Conservation (phyloP, 2,113 vertebrate species). For the Bubalus kerabau region DNA sequence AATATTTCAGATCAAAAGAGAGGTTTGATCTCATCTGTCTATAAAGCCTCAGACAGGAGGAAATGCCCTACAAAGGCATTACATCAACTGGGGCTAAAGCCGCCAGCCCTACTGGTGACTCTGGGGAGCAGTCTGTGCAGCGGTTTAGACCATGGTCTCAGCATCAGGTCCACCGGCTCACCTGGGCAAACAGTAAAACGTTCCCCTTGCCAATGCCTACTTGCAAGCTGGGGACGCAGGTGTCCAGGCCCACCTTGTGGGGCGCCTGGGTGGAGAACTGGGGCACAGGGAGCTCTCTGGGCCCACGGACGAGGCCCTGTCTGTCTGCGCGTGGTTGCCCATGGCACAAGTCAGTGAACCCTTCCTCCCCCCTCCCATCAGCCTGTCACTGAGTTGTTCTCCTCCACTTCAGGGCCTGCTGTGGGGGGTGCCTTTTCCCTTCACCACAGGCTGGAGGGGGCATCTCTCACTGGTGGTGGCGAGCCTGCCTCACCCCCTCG, state of each 20-base stretch:
- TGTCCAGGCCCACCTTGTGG: neutral
- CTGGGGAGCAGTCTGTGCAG: rapidly evolving
- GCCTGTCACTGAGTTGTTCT: rapidly evolving
- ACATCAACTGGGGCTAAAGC: neutral
- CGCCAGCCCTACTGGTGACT: rapidly evolving
- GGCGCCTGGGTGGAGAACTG: no score
- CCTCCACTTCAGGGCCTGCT: neutral
- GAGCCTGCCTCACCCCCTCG: rapidly evolving
- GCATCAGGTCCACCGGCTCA: neutral
- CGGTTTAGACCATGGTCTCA: rapidly evolving
- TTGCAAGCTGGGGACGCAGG: neutral
- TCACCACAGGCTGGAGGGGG: neutral
- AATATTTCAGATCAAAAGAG: neutral
- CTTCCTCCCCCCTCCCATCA: neutral
- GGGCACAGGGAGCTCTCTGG: no score
- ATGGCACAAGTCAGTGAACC: rapidly evolving
- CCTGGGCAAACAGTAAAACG: neutral
- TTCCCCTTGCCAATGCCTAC: neutral
- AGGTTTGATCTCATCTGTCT: neutral
- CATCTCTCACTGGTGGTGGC: rapidly evolving
- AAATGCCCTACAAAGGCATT: neutral
- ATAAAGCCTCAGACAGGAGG: neutral
- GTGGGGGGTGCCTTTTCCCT: neutral
- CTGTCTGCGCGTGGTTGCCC: rapidly evolving
- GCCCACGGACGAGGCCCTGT: rapidly evolving